Evolutionary conservation across 2,888 invertebrate genomes (phyloP), one percentile per base, ranked within the genome.

Genomic region (Chrysolina oricalcia): DNA sequence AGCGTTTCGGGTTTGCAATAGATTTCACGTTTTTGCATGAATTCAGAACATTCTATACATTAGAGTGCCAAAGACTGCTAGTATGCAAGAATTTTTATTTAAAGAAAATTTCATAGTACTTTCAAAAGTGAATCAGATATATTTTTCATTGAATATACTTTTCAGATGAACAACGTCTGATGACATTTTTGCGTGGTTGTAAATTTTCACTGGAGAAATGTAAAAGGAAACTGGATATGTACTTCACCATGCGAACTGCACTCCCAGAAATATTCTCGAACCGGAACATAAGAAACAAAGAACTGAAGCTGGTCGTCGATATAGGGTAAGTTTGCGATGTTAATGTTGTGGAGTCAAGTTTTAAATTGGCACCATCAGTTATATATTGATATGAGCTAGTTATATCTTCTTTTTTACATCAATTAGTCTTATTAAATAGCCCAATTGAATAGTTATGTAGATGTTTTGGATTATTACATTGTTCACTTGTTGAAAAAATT

Each of bases 201-300:
- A 96, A 96, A 90, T 96, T 96, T 89, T 96, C 96, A 70, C 87
- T 96, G 87, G 96, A 96, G 89, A 95, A 95, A 89, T 93, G 94
- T 87, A 96, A 96, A 89, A 92, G 92, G 85, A 96, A 96, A 88
- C 89, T 96, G 85, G 96, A 96, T 88, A 95, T 96, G 94, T 96
- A 95, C 89, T 96, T 95, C 88, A 96, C 96, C 11, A 95, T 96
- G 94, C 91, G 95, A 23, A 91, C 93, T 6, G 94, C 95, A 0
- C 92, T 94, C 43, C 96, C 96, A 0, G 96, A 96, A 86, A 94
- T 96, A 89, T 96, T 96, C 88, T 89, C 91, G 74, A 93, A 95
- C 86, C 91, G 95, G 78, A 95, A 96, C 85, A 91, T 95, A 77
- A 92, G 89, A 11, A 91, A 92, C 62, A 93, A 94, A 0, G 94